phyloP scores from a whole-genome alignment of 2,888 invertebrate species.

The Eristalis arbustorum region DNA sequence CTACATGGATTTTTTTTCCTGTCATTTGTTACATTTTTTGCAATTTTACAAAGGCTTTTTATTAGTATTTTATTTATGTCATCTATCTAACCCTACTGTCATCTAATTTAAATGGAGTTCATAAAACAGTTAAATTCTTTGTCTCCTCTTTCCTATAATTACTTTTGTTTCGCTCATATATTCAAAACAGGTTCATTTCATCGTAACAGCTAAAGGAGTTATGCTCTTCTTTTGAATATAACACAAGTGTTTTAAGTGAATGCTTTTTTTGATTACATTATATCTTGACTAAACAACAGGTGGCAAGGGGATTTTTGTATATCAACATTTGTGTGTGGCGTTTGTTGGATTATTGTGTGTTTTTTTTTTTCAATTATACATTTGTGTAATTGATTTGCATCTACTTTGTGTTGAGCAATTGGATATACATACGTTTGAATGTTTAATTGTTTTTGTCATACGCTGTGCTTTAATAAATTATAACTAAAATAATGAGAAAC shows the following conservation, averaged over 20 bases:
- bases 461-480: background rate
- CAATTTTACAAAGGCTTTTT: constrained; percentile 54
- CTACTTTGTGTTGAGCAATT: background rate
- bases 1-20: background rate
- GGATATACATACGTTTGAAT: background rate
- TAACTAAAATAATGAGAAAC: background rate
- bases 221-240: background rate
- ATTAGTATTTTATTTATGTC: constrained; percentile 22
- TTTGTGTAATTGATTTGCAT: background rate
- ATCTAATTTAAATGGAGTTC: constrained; percentile 14
- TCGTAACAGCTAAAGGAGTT: background rate
- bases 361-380: background rate
- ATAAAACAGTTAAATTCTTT: constrained; percentile 2
- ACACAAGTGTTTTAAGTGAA: background rate
- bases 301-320: constrained; percentile 5
- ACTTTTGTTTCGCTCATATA: background rate
- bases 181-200: background rate
- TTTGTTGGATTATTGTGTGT: background rate
- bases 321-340: background rate
- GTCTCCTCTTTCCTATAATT: background rate
- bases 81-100: constrained; percentile 48
- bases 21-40: background rate
- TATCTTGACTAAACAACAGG: constrained; percentile 20
- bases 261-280: background rate
- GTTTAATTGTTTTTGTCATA: background rate